Evolutionary conservation across 2,797 vertebrate species (phyloP).

Genomic region (Catharus ustulatus): DNA sequence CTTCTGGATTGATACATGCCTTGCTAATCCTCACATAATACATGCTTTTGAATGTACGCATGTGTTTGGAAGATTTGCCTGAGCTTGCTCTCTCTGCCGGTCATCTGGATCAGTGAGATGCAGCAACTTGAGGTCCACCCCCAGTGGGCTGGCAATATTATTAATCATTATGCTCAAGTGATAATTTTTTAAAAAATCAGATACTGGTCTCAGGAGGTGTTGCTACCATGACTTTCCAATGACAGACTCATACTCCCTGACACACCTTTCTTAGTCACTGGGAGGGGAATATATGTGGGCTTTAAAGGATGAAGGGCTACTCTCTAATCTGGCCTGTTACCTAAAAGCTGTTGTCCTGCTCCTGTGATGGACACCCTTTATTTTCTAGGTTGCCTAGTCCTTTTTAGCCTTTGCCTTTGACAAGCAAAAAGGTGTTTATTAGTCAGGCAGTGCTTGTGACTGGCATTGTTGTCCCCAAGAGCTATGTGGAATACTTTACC

Average conservation of each 20-base stretch:
- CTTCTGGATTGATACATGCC: not conserved
- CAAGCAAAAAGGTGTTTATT: not conserved
- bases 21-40: not conserved
- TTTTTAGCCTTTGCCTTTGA: not conserved
- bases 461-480: not conserved
- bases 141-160: accelerated
- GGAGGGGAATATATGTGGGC: not conserved
- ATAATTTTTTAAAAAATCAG: not conserved
- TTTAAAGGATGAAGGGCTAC: not conserved
- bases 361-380: not conserved
- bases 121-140: not conserved
- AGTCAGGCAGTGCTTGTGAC: not conserved
- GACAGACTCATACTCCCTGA: not conserved
- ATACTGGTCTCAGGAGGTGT: not conserved
- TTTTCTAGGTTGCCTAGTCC: not conserved
- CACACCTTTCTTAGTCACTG: not conserved
- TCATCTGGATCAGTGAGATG: not conserved
- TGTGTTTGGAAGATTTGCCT: not conserved
- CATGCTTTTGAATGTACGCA: accelerated
- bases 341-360: not conserved
- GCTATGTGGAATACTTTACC: not conserved
- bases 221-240: not conserved
- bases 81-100: not conserved
- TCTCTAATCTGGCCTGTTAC: not conserved
- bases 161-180: not conserved